Evolutionary conservation across 2,113 vertebrate genomes (phyloP).

Genomic region (Colaptes auratus): DNA sequence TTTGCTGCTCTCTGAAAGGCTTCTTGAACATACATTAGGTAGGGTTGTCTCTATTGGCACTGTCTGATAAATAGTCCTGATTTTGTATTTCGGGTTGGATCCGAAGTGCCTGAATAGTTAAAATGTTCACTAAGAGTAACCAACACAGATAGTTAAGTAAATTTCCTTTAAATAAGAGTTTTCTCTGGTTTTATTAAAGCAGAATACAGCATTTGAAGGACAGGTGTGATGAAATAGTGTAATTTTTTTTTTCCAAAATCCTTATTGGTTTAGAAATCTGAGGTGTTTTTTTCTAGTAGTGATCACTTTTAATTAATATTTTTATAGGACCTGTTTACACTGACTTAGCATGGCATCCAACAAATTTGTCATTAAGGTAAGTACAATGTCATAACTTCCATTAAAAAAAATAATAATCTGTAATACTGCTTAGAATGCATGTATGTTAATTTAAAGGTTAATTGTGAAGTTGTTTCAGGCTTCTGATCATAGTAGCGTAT

Average conservation of each 20-base stretch:
- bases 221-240: neutral
- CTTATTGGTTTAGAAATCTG: neutral
- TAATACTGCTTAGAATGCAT: neutral
- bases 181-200: neutral
- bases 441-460: neutral
- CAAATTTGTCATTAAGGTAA: slow-evolving; percentile 80
- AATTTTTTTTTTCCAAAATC: neutral
- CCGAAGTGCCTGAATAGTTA: neutral
- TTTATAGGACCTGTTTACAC: slow-evolving; percentile 41
- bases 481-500: neutral
- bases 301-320: neutral
- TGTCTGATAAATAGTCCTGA: neutral
- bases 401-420: neutral
- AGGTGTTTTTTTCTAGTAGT: neutral
- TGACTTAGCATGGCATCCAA: slow-evolving; percentile 69
- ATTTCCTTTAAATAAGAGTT: neutral
- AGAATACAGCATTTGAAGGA: neutral
- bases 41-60: neutral
- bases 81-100: neutral
- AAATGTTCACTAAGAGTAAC: neutral
- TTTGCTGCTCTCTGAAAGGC: neutral
- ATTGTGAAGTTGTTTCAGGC: neutral
- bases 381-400: neutral
- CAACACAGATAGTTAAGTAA: neutral
- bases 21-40: neutral